Percentiles rank a stretch among this genome's conserved stretches.
Evolutionary conservation across 2,113 vertebrate genomes (phyloP).

Genomic region (Salvelinus sp.): DNA sequence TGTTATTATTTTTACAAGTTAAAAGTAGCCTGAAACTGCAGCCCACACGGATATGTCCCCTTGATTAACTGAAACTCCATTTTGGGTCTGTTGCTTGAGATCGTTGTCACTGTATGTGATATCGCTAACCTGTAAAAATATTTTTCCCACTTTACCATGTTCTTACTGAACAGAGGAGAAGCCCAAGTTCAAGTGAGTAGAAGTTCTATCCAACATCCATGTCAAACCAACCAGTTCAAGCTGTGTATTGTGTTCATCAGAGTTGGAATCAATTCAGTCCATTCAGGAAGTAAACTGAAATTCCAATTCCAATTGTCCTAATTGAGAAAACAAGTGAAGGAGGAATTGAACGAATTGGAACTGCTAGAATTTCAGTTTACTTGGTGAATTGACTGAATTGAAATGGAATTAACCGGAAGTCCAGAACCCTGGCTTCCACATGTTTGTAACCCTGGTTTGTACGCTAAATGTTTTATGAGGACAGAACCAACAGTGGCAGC

Average conservation of each 20-base stretch:
- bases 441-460: neutral
- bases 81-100: constrained; percentile 14
- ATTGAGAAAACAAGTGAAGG: no score
- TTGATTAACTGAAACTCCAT: constrained; percentile 18
- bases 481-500: neutral
- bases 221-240: neutral
- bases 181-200: constrained; percentile 86
- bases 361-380: no score
- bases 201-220: neutral
- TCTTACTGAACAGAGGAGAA: constrained; percentile 79
- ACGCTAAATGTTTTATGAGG: neutral
- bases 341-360: no score
- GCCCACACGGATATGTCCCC: constrained; percentile 30
- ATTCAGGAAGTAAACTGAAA: no score
- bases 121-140: constrained; percentile 53
- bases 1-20: constrained; percentile 20
- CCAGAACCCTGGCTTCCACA: neutral
- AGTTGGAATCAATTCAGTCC: no score
- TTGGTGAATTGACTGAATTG: no score
- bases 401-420: no score
- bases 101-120: neutral
- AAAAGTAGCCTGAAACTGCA: constrained; percentile 34
- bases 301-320: no score
- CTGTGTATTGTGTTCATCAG: neutral
- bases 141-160: constrained; percentile 42